These are phyloP conservation scores for Ephialtes manifestator DNA, from an alignment of 2,888 invertebrate species.

Conservation along the genomic window DNA sequence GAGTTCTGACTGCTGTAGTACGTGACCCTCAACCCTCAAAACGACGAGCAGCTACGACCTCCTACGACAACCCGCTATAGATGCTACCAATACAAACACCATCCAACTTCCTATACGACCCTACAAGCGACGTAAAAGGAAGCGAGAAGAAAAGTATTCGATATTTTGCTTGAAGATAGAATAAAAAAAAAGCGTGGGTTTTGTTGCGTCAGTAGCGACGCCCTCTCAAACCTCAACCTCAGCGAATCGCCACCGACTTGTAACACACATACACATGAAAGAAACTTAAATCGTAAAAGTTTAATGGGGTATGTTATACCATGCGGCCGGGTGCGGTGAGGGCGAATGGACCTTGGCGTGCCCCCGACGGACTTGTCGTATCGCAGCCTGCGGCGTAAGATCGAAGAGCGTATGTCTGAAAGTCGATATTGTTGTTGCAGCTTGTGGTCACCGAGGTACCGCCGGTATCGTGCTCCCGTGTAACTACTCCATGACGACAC, in stretches of 20 bases:
- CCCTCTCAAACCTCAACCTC: conserved; percentile 30
- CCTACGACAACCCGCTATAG: not conserved
- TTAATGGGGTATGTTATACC: conserved; percentile 74
- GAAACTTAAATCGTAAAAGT: conserved; percentile 82
- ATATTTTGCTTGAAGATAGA: conserved; percentile 36
- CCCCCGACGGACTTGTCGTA: conserved; percentile 39
- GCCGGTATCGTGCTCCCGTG: conserved; percentile 6
- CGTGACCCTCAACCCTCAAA: conserved; percentile 53
- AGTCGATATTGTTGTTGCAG: conserved; percentile 66
- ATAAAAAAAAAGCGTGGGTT: conserved; percentile 14
- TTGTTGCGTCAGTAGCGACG: not conserved
- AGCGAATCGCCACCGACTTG: conserved; percentile 52
- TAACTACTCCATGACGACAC: not conserved
- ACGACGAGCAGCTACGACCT: conserved; percentile 30
- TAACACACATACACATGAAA: conserved; percentile 47
- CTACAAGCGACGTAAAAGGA: conserved; percentile 8
- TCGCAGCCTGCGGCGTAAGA: conserved; percentile 48
- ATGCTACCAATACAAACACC: not conserved
- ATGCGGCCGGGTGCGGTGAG: conserved; percentile 35
- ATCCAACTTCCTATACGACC: not conserved
- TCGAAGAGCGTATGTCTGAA: conserved; percentile 56
- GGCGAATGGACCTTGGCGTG: conserved; percentile 31
- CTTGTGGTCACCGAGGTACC: conserved; percentile 38
- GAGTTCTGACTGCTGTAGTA: conserved; percentile 58
- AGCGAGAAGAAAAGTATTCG: conserved; percentile 30